Percentiles rank a stretch among this genome's conserved stretches.
phyloP scores from a whole-genome alignment of 1,140 invertebrate genomes.

The Brachionus koreanus region DNA sequence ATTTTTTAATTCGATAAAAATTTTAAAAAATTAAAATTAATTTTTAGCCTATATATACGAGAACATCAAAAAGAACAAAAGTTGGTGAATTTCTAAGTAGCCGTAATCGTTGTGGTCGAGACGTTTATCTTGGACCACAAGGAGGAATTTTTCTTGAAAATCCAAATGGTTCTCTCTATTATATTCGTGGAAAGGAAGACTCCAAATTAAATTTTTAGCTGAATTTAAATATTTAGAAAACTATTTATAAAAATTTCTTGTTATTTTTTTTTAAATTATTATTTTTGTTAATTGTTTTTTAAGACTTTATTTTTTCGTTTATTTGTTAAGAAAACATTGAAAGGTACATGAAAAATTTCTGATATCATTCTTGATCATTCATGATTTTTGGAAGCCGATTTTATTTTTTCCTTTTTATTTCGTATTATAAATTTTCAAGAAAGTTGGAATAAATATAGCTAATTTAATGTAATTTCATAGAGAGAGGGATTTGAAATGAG shows the following conservation, averaged over 20 bases:
- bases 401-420: background rate
- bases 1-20: background rate
- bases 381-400: too few relatives aligned
- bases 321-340: too few relatives aligned
- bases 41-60: background rate
- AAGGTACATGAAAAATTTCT: background rate
- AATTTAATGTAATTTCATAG: background rate
- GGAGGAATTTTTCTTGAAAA: background rate
- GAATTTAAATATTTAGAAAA: background rate
- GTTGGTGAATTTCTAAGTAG: background rate
- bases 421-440: background rate
- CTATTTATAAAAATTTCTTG: background rate
- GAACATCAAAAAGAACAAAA: background rate
- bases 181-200: background rate
- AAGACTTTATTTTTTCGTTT: background rate
- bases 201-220: background rate
- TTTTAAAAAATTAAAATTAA: background rate
- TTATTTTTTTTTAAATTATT: background rate
- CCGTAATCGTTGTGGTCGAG: background rate
- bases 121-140: background rate
- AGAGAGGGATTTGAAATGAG: background rate
- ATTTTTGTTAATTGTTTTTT: background rate
- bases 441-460: conserved; percentile 1
- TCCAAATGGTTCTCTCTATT: background rate
- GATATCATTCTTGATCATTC: background rate